phyloP scores from a whole-genome alignment of 1,140 invertebrate genomes.

The Oncopodura yosiiana region DNA sequence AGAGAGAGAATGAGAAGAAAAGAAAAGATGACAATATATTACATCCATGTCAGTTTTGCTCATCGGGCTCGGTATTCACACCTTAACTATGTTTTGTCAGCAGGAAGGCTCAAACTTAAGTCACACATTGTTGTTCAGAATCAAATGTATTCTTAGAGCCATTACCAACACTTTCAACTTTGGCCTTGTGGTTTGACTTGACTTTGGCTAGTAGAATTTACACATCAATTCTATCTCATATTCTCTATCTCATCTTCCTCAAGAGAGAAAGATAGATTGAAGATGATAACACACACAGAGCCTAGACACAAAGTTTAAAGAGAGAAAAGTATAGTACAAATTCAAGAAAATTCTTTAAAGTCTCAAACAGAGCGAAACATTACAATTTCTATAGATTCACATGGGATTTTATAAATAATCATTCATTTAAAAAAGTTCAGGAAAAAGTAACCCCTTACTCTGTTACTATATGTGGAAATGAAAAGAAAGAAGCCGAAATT shows the following conservation, averaged over 20 bases:
- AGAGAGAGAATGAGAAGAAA: background rate
- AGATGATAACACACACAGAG: background rate
- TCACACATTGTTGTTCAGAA: no score
- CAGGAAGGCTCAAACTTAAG: conserved; percentile 8
- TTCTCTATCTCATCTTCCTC: background rate
- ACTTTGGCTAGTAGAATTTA: background rate
- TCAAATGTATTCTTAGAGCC: background rate
- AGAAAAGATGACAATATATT: conserved; percentile 17
- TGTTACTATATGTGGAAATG: no score
- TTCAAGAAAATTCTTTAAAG: no score
- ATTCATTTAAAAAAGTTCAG: no score
- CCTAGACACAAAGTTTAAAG: no score
- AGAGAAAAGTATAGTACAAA: no score
- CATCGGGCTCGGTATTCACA: conserved; percentile 25
- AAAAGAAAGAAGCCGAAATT: no score
- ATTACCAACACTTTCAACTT: background rate
- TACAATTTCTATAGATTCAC: no score
- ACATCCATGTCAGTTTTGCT: conserved; percentile 21
- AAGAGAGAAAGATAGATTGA: background rate
- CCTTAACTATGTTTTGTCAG: conserved; percentile 32
- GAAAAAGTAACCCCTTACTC: no score
- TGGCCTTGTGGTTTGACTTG: no score
- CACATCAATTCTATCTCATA: background rate
- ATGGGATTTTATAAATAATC: no score
- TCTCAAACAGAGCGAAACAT: no score